Percentiles rank a stretch among this genome's conserved stretches.
Evolutionary conservation across 2,888 invertebrate genomes (phyloP).

Genomic region (Dryocosmus kuriphilus): DNA sequence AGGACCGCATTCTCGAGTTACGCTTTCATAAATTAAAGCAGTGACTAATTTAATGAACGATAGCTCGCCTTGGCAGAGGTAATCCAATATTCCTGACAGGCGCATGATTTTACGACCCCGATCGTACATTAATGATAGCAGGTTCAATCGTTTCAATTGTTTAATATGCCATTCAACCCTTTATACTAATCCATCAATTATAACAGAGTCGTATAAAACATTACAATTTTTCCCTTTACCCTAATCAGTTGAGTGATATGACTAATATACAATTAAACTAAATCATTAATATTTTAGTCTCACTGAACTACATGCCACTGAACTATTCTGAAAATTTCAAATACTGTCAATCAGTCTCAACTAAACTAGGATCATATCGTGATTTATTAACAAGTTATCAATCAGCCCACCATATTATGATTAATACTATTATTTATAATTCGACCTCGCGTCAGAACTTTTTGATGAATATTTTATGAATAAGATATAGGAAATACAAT

Average conservation of each 20-base stretch:
- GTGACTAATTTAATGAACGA: slow-evolving; percentile 64
- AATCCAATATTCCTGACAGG: slow-evolving; percentile 55
- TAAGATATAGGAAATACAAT: not conserved
- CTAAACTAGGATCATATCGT: not conserved
- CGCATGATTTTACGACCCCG: not conserved
- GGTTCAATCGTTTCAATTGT: not conserved
- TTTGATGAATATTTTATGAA: not conserved
- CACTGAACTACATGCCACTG: no score
- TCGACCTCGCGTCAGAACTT: not conserved
- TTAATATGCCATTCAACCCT: not conserved
- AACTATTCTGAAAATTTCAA: not conserved
- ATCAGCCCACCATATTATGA: not conserved
- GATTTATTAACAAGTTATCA: not conserved
- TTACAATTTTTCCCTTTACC: no score
- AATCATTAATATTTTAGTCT: no score
- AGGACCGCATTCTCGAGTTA: slow-evolving; percentile 56
- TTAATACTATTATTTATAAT: not conserved
- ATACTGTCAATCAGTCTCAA: not conserved
- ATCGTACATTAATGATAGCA: not conserved
- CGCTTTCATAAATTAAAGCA: slow-evolving; percentile 58
- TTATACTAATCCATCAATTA: no score
- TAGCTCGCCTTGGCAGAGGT: slow-evolving; percentile 59
- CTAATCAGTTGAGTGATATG: no score
- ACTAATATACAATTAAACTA: not conserved
- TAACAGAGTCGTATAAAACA: no score